phyloP scores from a whole-genome alignment of 2,888 invertebrate genomes.

The Acleris sparsana region DNA sequence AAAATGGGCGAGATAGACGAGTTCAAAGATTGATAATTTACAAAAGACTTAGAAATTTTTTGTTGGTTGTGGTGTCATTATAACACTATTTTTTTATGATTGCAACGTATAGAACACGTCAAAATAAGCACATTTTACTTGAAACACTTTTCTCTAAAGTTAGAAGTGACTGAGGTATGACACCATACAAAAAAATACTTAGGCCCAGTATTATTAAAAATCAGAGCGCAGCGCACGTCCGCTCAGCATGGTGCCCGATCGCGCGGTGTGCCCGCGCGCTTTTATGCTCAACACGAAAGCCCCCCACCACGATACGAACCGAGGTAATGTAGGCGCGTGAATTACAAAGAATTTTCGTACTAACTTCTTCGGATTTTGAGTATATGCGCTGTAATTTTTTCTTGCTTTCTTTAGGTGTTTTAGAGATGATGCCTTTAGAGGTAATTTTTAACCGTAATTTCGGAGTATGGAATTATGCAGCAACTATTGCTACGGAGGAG shows the following conservation, averaged over 20 bases:
- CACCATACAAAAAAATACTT: neutral
- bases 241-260: conserved; percentile 8
- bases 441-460: too few relatives aligned
- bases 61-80: too few relatives aligned
- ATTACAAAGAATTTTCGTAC: conserved; percentile 11
- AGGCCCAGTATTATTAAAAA: neutral
- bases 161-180: conserved; percentile 3
- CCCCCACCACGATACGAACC: conserved; percentile 8
- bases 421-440: neutral
- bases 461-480: too few relatives aligned
- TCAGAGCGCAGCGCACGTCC: conserved; percentile 15
- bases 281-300: neutral
- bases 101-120: too few relatives aligned
- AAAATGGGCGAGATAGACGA: neutral
- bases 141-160: neutral
- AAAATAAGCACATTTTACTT: too few relatives aligned
- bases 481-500: too few relatives aligned
- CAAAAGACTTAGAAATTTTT: neutral
- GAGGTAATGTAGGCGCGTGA: conserved; percentile 16
- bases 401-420: too few relatives aligned
- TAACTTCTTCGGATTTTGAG: conserved; percentile 17
- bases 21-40: neutral
- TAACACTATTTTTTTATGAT: too few relatives aligned
- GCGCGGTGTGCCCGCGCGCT: conserved; percentile 12
- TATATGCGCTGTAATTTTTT: neutral